Evolutionary conservation across 1,140 invertebrate species (phyloP).

Genomic region (Cherax destructor): DNA sequence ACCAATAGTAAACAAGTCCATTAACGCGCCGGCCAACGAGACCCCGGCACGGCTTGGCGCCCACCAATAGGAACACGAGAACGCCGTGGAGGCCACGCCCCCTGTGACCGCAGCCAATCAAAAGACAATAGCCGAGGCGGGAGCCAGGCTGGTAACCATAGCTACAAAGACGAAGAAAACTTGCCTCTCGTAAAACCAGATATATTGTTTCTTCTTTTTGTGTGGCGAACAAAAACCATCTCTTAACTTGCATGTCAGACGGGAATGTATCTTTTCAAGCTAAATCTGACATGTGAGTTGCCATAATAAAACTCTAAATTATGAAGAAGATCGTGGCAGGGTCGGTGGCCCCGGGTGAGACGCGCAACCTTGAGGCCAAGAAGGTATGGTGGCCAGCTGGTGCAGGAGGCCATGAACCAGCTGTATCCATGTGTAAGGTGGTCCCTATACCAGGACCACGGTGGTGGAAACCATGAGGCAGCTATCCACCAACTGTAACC

Average conservation of each 20-base stretch:
- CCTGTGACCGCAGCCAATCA: constrained; percentile 55
- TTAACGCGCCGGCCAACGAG: constrained; percentile 21
- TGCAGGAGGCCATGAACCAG: no score
- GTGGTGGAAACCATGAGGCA: no score
- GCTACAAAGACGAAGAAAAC: constrained; percentile 63
- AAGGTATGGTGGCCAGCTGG: background rate
- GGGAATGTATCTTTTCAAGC: constrained; percentile 30
- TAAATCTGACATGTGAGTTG: constrained; percentile 36
- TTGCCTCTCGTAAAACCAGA: constrained; percentile 61
- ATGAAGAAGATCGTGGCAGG: background rate
- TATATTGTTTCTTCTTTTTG: constrained; percentile 64
- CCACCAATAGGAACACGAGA: constrained; percentile 10
- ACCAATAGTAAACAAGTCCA: constrained; percentile 29
- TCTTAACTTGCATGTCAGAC: constrained; percentile 48
- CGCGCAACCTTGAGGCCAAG: background rate
- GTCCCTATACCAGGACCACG: no score
- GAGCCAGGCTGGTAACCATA: constrained; percentile 53
- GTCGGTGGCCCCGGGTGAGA: background rate
- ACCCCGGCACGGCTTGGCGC: background rate
- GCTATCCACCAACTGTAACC: no score
- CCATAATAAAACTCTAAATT: constrained; percentile 44
- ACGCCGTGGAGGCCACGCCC: background rate
- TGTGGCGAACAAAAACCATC: constrained; percentile 44
- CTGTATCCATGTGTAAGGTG: no score
- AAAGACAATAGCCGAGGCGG: constrained; percentile 41